Percentiles rank a stretch among this genome's conserved stretches.
These are phyloP conservation scores for Brotula barbata DNA, from an alignment of 2,797 vertebrate genomes.

Conservation along the genomic window DNA sequence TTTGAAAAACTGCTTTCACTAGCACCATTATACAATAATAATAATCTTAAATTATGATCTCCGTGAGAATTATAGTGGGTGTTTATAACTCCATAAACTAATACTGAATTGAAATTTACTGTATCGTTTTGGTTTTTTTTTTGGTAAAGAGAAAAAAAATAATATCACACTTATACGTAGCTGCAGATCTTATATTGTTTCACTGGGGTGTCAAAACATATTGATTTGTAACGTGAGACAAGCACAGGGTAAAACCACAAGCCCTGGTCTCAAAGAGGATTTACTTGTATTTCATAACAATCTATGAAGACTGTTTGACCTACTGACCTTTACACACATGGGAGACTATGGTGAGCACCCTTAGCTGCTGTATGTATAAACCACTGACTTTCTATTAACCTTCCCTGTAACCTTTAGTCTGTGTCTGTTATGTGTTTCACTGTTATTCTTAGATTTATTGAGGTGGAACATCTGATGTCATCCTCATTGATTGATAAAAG, in stretches of 20 bases:
- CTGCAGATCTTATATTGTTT: constrained; percentile 49
- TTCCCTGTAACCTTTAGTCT: constrained; percentile 26
- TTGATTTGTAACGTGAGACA: constrained; percentile 61
- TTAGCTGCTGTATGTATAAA: constrained; percentile 8
- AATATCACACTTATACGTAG: constrained; percentile 36
- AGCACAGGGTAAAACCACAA: constrained; percentile 52
- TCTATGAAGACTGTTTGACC: constrained; percentile 26
- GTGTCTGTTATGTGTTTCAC: constrained; percentile 8
- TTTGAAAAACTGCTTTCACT: too few species aligned
- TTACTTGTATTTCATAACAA: constrained; percentile 51
- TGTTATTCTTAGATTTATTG: neutral
- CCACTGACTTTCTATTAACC: neutral
- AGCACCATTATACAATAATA: too few species aligned
- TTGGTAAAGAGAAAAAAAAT: constrained; percentile 1
- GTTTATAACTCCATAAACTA: too few species aligned
- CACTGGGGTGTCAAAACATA: constrained; percentile 65
- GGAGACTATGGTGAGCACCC: constrained; percentile 3
- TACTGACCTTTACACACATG: constrained; percentile 53
- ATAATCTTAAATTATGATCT: too few species aligned
- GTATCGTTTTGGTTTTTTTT: too few species aligned
- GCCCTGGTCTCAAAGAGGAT: constrained; percentile 47
- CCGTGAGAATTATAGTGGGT: too few species aligned
- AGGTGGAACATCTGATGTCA: constrained; percentile 2
- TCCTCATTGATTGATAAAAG: constrained; percentile 23
- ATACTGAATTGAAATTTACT: too few species aligned